Conservation (phyloP, 2,113 vertebrate species). For the Speoplatyrhinus poulsoni region DNA sequence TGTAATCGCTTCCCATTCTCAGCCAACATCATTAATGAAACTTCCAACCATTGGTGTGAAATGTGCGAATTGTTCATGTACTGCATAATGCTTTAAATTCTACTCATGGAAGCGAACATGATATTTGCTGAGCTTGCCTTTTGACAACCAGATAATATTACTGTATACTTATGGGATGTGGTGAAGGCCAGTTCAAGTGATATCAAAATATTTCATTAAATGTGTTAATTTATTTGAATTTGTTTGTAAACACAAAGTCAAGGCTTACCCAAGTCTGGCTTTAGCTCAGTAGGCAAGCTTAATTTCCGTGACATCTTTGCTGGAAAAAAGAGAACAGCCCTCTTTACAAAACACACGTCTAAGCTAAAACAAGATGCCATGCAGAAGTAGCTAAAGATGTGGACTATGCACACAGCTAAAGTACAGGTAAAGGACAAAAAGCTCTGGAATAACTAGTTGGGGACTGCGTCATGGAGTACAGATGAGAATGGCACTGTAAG, state of each 20-base stretch:
- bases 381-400: slow-evolving; percentile 66
- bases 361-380: slow-evolving; percentile 74
- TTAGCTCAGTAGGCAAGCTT: slow-evolving; percentile 99
- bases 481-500: slow-evolving; percentile 40
- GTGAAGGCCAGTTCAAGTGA: slow-evolving; percentile 57
- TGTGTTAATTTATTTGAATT: slow-evolving; percentile 15
- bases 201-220: slow-evolving; percentile 48
- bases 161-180: slow-evolving; percentile 49
- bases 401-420: slow-evolving; percentile 50
- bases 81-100: not conserved
- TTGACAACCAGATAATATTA: slow-evolving; percentile 50
- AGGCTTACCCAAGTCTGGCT: slow-evolving; percentile 99
- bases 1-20: not conserved
- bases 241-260: slow-evolving; percentile 74
- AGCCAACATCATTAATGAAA: not conserved
- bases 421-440: slow-evolving; percentile 33
- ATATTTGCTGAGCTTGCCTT: slow-evolving; percentile 51
- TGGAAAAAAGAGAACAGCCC: slow-evolving; percentile 94
- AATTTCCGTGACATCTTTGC: slow-evolving; percentile 99
- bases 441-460: slow-evolving; percentile 32
- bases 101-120: slow-evolving; percentile 59
- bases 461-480: slow-evolving; percentile 17
- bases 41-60: not conserved
- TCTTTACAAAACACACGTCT: slow-evolving; percentile 84
- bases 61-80: not conserved